Evolutionary conservation across 1,140 invertebrate species (phyloP), one percentile per base, ranked within the genome.

Genomic region (Eupristina koningsbergeri): DNA sequence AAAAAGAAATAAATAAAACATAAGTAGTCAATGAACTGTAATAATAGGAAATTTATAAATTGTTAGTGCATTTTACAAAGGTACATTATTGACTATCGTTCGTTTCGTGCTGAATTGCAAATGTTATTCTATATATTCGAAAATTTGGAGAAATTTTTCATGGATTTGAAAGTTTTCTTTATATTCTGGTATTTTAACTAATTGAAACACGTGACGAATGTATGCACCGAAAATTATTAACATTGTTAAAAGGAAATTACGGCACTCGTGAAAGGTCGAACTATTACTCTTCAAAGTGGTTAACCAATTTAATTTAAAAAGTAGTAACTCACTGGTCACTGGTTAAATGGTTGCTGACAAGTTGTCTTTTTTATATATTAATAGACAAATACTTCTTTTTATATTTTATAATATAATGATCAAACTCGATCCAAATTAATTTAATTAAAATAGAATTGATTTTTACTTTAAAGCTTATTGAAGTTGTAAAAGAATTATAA

Each of bases 121-220:
- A 36, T 36, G 3, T 7, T 5, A 36, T 6, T 19, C 26, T 17
- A 31, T n/a, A n/a, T 9, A n/a, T 61, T 31, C 0, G 17, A 34
- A 74, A 50, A 39, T 61, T 13, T 26, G n/a, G 53, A 61, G 3
- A 61, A 31, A 26, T 39, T 31, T 15, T 29, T 7, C 63, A 39
- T 45, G 29, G 22, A 31, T 75, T 82, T 50, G 73, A 82, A 81
- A 81, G 53, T 82, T 31, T 75, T n/a, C 61, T 45, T 73, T 47
- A 58, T 81, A n/a, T 81, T 45, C 45, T 41, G n/a, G 31, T 11
- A 45, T 76, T 67, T 82, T 82, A 45, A 36, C 75, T 71, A 78
- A 83, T 83, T 78, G 47, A 83, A 83, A 78, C 75, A 69, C 75
- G 53, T 67, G 50, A 9, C 47, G 47, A 50, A 64, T 31, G 53